These are phyloP conservation scores for Caenorhabditis tropicalis DNA, from an alignment of 1,140 invertebrate species.

Conservation along the genomic window DNA sequence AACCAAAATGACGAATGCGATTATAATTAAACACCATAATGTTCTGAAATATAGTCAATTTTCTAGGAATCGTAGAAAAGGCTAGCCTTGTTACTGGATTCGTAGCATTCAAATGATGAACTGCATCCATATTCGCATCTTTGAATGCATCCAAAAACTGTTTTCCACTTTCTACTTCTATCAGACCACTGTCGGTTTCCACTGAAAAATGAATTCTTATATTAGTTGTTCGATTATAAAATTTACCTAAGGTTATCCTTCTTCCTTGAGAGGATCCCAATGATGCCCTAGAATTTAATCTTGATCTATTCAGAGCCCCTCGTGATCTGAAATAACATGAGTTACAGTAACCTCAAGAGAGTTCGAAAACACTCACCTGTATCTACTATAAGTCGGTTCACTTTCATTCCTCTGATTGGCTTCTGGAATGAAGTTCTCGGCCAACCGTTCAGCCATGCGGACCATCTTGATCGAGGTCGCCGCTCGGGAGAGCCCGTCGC, in stretches of 20 bases:
- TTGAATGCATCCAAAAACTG: slow-evolving; percentile 54
- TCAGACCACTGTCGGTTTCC: slow-evolving; percentile 6
- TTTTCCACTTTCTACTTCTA: slow-evolving; percentile 26
- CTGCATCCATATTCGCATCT: slow-evolving; percentile 60
- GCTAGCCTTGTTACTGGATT: slow-evolving; percentile 46
- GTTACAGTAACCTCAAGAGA: neutral
- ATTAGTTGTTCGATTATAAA: neutral
- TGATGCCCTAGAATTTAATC: slow-evolving; percentile 6
- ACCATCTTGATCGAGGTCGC: slow-evolving; percentile 46
- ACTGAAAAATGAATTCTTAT: neutral
- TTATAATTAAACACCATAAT: slow-evolving; percentile 49
- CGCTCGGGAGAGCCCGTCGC: slow-evolving; percentile 28
- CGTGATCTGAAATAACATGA: neutral
- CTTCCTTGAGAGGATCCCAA: neutral
- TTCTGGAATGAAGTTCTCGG: slow-evolving; percentile 35
- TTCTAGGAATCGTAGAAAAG: neutral
- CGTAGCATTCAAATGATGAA: slow-evolving; percentile 48
- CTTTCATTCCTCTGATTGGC: neutral
- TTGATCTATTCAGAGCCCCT: neutral
- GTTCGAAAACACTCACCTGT: neutral
- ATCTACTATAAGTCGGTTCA: slow-evolving; percentile 14
- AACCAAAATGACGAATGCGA: slow-evolving; percentile 52
- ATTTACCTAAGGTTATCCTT: slow-evolving; percentile 2
- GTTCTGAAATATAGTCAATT: slow-evolving; percentile 35
- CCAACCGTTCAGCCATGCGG: slow-evolving; percentile 49